Evolutionary conservation across 2,113 vertebrate species (phyloP).

Genomic region (Lipophrys pholis): DNA sequence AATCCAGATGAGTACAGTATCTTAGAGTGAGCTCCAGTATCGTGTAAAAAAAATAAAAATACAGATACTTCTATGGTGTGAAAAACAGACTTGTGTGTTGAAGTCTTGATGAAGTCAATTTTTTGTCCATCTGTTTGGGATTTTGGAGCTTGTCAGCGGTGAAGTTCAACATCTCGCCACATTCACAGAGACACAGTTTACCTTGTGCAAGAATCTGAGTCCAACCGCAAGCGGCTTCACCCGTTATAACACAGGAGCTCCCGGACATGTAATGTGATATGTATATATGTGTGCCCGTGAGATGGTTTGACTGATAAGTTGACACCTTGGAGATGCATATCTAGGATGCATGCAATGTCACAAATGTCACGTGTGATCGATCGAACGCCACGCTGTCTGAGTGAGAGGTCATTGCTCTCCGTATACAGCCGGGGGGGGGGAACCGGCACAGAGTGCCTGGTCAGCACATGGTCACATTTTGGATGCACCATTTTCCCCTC

Average conservation of each 20-base stretch:
- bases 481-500: conserved; percentile 55
- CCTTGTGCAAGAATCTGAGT: conserved; percentile 35
- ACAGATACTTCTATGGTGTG: conserved; percentile 16
- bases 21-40: conserved; percentile 25
- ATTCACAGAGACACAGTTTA: conserved; percentile 26
- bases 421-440: conserved; percentile 54
- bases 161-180: neutral
- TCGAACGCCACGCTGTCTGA: conserved; percentile 48
- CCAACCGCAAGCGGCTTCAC: neutral
- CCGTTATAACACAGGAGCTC: conserved; percentile 12
- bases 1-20: conserved; percentile 59
- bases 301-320: conserved; percentile 64
- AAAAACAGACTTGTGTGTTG: conserved; percentile 3
- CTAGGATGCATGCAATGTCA: conserved; percentile 68
- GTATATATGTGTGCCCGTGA: conserved; percentile 56
- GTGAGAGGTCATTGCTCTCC: conserved; percentile 72
- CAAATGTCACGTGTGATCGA: conserved; percentile 77
- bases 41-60: conserved; percentile 12
- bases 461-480: conserved; percentile 80
- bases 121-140: conserved; percentile 29
- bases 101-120: conserved; percentile 30
- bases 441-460: conserved; percentile 68
- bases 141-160: conserved; percentile 10
- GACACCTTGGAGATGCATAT: conserved; percentile 63
- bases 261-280: conserved; percentile 62